Evolutionary conservation across 2,888 invertebrate genomes (phyloP).

Genomic region (Eristalis tenax): DNA sequence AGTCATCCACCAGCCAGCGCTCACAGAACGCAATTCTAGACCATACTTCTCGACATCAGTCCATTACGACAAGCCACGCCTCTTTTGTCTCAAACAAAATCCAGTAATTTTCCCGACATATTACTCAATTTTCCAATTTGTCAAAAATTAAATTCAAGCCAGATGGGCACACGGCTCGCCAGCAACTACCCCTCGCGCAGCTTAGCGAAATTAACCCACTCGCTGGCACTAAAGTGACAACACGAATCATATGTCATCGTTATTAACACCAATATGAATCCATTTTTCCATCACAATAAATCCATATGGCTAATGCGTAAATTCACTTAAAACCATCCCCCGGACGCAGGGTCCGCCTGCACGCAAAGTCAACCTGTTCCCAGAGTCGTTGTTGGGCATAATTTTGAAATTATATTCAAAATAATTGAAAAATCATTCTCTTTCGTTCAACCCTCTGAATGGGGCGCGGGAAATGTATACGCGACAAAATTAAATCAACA

Average conservation of each 20-base stretch:
- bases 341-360: too few species aligned
- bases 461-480: neutral
- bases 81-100: neutral
- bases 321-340: constrained; percentile 61
- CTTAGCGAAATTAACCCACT: constrained; percentile 59
- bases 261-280: constrained; percentile 81
- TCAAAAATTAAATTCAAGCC: constrained; percentile 66
- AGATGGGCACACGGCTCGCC: constrained; percentile 38
- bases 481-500: constrained; percentile 62
- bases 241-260: constrained; percentile 81
- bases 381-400: constrained; percentile 30
- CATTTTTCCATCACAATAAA: constrained; percentile 78
- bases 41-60: neutral
- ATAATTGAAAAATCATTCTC: constrained; percentile 80
- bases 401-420: constrained; percentile 74
- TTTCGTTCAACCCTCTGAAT: constrained; percentile 27
- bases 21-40: neutral
- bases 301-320: constrained; percentile 77
- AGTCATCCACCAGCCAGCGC: neutral
- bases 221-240: constrained; percentile 74
- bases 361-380: constrained; percentile 77
- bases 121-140: constrained; percentile 61
- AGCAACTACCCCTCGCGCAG: neutral
- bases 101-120: constrained; percentile 5
- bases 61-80: constrained; percentile 40